Evolutionary conservation across 2,888 invertebrate species (phyloP).

Genomic region (Spatulosminthurus flaviceps): DNA sequence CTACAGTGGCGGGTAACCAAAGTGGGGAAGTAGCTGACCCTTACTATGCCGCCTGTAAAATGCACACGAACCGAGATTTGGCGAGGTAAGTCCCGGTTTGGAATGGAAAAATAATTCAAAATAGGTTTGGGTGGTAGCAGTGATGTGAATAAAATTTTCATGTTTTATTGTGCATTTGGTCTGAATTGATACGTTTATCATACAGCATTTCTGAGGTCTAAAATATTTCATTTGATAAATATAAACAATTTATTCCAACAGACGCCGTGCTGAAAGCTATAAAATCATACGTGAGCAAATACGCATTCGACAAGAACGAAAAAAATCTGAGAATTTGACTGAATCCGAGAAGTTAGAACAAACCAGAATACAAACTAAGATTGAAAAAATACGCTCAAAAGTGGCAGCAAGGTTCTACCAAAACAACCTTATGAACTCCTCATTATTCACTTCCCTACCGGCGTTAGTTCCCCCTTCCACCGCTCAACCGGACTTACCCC

Average conservation of each 20-base stretch:
- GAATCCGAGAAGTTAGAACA: conserved; percentile 53
- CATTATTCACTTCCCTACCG: neutral
- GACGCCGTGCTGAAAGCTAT: conserved; percentile 54
- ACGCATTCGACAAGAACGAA: conserved; percentile 54
- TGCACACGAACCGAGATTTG: conserved; percentile 91
- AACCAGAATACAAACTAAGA: conserved; percentile 77
- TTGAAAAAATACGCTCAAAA: conserved; percentile 85
- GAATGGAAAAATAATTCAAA: too few relatives aligned
- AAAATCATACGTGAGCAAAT: conserved; percentile 60
- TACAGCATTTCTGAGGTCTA: too few relatives aligned
- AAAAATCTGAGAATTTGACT: conserved; percentile 49
- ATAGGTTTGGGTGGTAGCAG: too few relatives aligned
- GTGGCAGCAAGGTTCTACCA: conserved; percentile 48
- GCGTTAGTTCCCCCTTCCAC: conserved; percentile 7
- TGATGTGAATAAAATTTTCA: neutral
- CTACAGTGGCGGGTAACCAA: conserved; percentile 70
- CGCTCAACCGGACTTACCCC: neutral
- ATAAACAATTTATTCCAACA: conserved; percentile 34
- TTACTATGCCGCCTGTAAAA: conserved; percentile 94
- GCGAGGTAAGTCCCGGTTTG: conserved; percentile 69
- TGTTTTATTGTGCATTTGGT: too few relatives aligned
- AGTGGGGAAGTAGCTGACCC: conserved; percentile 86
- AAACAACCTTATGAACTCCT: conserved; percentile 20
- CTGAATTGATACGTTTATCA: too few relatives aligned
- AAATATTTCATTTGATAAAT: too few relatives aligned